Conservation (phyloP, 2,113 vertebrate genomes). For the Solea solea region DNA sequence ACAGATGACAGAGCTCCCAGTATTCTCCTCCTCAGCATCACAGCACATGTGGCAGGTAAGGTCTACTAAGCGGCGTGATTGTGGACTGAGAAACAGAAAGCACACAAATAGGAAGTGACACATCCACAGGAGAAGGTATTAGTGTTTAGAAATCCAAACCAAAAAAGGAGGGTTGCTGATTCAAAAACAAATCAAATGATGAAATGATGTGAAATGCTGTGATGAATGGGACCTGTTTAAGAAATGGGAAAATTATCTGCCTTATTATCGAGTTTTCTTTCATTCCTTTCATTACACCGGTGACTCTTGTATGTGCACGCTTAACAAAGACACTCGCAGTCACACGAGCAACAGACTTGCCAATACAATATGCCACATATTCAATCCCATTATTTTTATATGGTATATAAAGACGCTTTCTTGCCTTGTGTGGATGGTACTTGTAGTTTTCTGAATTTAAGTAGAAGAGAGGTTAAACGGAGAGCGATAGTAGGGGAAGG, state of each 20-base stretch:
- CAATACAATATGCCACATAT: constrained; percentile 10
- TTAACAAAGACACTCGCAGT: constrained; percentile 18
- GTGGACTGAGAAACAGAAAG: constrained; percentile 3
- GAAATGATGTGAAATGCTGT: constrained; percentile 73
- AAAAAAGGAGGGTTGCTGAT: constrained; percentile 26
- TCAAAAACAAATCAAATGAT: constrained; percentile 61
- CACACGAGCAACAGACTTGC: background rate
- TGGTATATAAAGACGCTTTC: constrained; percentile 11
- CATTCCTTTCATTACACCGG: constrained; percentile 24
- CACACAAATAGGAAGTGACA: constrained; percentile 53
- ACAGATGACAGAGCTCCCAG: constrained; percentile 66
- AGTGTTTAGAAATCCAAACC: constrained; percentile 40
- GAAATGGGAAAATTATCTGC: constrained; percentile 12
- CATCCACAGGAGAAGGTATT: constrained; percentile 36
- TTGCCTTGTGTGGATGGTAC: too few species aligned
- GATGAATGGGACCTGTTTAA: constrained; percentile 42
- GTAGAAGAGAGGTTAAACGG: constrained; percentile 6
- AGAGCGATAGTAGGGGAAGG: constrained; percentile 30
- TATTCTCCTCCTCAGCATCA: constrained; percentile 55
- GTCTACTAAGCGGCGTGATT: constrained; percentile 6
- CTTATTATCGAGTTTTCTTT: constrained; percentile 36
- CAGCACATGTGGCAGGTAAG: constrained; percentile 81
- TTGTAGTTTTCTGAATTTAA: constrained; percentile 56
- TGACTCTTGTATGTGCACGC: constrained; percentile 1
- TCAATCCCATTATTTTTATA: constrained; percentile 23